phyloP scores from a whole-genome alignment of 2,888 invertebrate genomes.

The Corbicula japonica region DNA sequence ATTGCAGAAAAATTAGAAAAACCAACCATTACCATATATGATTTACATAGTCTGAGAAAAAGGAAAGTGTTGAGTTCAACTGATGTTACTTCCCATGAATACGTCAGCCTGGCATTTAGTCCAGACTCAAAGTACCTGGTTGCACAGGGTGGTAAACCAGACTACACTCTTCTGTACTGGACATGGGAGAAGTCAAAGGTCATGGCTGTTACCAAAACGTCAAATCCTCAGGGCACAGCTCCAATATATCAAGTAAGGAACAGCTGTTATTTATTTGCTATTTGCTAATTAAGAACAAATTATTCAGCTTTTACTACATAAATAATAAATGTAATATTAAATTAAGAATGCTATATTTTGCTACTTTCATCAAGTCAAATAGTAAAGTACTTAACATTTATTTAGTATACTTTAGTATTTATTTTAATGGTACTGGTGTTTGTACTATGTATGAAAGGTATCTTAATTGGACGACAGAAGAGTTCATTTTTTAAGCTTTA shows the following conservation, averaged over 20 bases:
- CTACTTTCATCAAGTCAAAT: too few species aligned
- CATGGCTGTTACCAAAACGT: constrained; percentile 91
- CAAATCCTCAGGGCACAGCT: constrained; percentile 87
- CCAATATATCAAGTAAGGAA: constrained; percentile 89
- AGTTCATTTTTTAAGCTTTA: too few species aligned
- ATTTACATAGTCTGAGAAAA: constrained; percentile 86
- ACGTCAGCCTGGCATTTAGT: constrained; percentile 92
- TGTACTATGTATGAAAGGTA: too few species aligned
- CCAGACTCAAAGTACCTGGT: constrained; percentile 93
- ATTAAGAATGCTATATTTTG: too few species aligned
- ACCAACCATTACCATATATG: constrained; percentile 87
- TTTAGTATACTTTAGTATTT: too few species aligned
- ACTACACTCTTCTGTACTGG: constrained; percentile 93
- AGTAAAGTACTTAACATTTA: too few species aligned
- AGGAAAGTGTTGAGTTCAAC: constrained; percentile 86
- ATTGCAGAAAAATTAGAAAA: constrained; percentile 86
- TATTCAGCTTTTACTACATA: too few species aligned
- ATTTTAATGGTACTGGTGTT: too few species aligned
- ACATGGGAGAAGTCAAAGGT: constrained; percentile 94
- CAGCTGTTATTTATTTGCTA: neutral
- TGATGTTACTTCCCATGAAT: constrained; percentile 88
- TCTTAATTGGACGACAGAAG: too few species aligned
- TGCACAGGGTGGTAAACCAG: constrained; percentile 93
- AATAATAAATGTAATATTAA: too few species aligned
- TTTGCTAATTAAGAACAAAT: neutral